Conservation (phyloP, 2,797 vertebrate species). For the Naso thynnoides region DNA sequence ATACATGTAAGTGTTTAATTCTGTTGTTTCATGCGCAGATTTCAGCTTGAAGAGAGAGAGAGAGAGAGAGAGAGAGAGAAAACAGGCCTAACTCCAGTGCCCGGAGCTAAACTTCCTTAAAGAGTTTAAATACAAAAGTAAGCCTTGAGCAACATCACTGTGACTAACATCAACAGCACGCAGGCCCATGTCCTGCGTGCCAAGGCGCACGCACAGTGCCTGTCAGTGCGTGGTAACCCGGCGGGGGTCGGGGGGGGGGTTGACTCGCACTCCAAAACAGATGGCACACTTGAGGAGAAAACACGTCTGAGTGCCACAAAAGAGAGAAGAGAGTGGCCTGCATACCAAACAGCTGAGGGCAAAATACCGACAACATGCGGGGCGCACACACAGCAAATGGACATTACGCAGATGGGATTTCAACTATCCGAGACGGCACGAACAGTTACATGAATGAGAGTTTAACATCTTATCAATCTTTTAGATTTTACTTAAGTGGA, state of each 20-base stretch:
- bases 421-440: not conserved
- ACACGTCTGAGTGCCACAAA: not conserved
- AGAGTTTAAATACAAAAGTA: not conserved
- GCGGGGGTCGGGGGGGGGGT: too few relatives aligned
- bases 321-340: not conserved
- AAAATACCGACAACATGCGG: not conserved
- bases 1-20: not conserved
- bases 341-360: slow-evolving; percentile 22
- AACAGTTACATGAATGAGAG: not conserved
- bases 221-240: too few relatives aligned
- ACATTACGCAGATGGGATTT: not conserved
- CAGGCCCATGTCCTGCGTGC: slow-evolving; percentile 15
- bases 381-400: not conserved
- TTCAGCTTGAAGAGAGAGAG: too few relatives aligned
- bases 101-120: not conserved
- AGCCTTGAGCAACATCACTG: too few relatives aligned
- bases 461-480: not conserved
- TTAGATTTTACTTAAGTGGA: too few relatives aligned
- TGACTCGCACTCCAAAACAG: slow-evolving; percentile 6
- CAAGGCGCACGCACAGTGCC: slow-evolving; percentile 45
- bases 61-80: too few relatives aligned
- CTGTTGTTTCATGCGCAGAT: too few relatives aligned
- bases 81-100: not conserved
- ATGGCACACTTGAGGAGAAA: not conserved
- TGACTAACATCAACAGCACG: not conserved